A percentile compares a stretch with the other conserved stretches of the same genome.
These are phyloP conservation scores for Alosa sapidissima DNA, from an alignment of 2,797 vertebrate species.

Conservation along the genomic window DNA sequence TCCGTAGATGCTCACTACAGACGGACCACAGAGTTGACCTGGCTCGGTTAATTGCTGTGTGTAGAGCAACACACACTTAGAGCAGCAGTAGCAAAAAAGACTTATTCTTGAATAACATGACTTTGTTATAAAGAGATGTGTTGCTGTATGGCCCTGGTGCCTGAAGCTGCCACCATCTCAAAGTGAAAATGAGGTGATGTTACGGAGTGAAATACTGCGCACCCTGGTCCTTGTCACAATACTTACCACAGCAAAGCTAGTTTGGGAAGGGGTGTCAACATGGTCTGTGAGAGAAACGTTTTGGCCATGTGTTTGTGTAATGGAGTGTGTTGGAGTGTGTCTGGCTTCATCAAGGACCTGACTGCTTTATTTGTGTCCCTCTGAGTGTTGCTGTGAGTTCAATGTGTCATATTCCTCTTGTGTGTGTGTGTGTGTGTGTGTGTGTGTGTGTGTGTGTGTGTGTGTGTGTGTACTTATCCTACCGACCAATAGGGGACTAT, in stretches of 20 bases:
- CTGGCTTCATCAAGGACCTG: not conserved
- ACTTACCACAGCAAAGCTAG: constrained; percentile 10
- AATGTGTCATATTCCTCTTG: constrained; percentile 11
- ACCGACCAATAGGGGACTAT: too few species aligned
- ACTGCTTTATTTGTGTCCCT: not conserved
- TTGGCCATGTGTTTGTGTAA: not conserved
- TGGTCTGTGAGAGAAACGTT: not conserved
- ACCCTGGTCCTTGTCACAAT: not conserved
- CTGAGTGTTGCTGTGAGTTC: not conserved
- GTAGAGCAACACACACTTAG: not conserved
- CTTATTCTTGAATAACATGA: too few species aligned
- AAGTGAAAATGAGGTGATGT: not conserved
- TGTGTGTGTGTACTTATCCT: not conserved
- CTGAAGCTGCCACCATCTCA: not conserved
- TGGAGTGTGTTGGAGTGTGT: not conserved
- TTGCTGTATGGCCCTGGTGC: not conserved
- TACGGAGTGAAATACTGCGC: not conserved
- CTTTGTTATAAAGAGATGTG: not conserved
- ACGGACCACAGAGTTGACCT: not conserved
- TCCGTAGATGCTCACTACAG: not conserved
- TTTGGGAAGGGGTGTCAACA: constrained; percentile 13
- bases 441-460: not conserved
- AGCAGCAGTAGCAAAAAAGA: too few species aligned
- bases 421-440: not conserved
- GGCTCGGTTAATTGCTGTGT: not conserved